These are phyloP conservation scores for Mesorhabditis spiculigera DNA, from an alignment of 2,888 invertebrate genomes.

Conservation along the genomic window DNA sequence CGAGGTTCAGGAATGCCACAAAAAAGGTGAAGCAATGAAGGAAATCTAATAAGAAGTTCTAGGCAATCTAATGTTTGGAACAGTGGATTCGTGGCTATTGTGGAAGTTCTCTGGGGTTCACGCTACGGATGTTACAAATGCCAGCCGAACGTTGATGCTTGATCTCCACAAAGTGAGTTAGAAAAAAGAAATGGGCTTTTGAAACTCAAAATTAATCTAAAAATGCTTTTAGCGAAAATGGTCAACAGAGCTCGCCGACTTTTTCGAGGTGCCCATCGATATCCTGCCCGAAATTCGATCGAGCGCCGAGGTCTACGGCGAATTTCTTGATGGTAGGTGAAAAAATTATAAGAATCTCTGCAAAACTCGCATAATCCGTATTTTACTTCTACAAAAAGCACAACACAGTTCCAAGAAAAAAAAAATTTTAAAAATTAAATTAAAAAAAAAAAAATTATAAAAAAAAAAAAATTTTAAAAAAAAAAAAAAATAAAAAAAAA, in stretches of 20 bases:
- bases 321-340: slow-evolving; percentile 69
- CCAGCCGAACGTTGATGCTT: slow-evolving; percentile 87
- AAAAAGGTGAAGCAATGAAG: slow-evolving; percentile 67
- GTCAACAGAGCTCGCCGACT: slow-evolving; percentile 71
- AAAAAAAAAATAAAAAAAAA: too few species aligned
- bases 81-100: slow-evolving; percentile 92
- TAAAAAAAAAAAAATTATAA: too few species aligned
- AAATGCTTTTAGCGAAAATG: slow-evolving; percentile 33
- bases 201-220: not conserved
- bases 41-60: slow-evolving; percentile 8
- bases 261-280: slow-evolving; percentile 77
- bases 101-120: slow-evolving; percentile 91
- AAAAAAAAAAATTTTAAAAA: too few species aligned
- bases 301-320: slow-evolving; percentile 83
- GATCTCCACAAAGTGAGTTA: slow-evolving; percentile 58
- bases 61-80: slow-evolving; percentile 64
- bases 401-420: too few species aligned
- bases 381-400: not conserved
- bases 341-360: not conserved
- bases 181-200: not conserved
- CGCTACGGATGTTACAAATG: slow-evolving; percentile 90
- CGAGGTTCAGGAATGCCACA: slow-evolving; percentile 73
- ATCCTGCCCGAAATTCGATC: slow-evolving; percentile 79
- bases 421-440: too few species aligned
- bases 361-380: not conserved